phyloP scores from a whole-genome alignment of 2,888 invertebrate species.

The Caenorhabditis sp. region DNA sequence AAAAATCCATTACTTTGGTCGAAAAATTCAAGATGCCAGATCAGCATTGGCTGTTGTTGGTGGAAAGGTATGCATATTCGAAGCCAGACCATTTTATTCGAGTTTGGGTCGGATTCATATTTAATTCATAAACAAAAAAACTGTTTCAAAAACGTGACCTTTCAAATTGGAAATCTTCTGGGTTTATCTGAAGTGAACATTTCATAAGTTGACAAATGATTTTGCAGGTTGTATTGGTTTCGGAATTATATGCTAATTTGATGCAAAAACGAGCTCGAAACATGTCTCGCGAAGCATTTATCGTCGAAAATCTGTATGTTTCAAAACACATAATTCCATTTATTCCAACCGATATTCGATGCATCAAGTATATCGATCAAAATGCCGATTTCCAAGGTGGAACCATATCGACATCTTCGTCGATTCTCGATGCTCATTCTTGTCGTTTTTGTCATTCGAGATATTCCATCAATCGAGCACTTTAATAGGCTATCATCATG shows the following conservation, averaged over 20 bases:
- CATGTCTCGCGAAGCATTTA: constrained; percentile 67
- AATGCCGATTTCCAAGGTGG: constrained; percentile 41
- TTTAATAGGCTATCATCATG: constrained; percentile 12
- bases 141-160: not conserved
- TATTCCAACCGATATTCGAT: constrained; percentile 70
- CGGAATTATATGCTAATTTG: constrained; percentile 70
- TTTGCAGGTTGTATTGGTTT: constrained; percentile 70
- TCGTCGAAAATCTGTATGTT: constrained; percentile 70
- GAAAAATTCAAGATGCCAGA: constrained; percentile 70
- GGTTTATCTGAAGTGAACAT: no score
- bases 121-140: no score
- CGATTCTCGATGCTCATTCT: constrained; percentile 64
- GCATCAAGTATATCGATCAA: constrained; percentile 69
- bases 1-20: constrained; percentile 71
- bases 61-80: constrained; percentile 63
- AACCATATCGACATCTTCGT: constrained; percentile 59
- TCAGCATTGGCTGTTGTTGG: constrained; percentile 70
- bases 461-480: constrained; percentile 36
- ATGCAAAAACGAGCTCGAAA: constrained; percentile 69
- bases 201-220: no score
- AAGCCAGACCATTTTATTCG: not conserved
- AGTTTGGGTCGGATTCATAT: no score
- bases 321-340: constrained; percentile 71
- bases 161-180: not conserved
- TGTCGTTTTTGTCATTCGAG: constrained; percentile 70